Evolutionary conservation across 2,888 invertebrate genomes (phyloP).

Genomic region (Ennomos fuscantarius): DNA sequence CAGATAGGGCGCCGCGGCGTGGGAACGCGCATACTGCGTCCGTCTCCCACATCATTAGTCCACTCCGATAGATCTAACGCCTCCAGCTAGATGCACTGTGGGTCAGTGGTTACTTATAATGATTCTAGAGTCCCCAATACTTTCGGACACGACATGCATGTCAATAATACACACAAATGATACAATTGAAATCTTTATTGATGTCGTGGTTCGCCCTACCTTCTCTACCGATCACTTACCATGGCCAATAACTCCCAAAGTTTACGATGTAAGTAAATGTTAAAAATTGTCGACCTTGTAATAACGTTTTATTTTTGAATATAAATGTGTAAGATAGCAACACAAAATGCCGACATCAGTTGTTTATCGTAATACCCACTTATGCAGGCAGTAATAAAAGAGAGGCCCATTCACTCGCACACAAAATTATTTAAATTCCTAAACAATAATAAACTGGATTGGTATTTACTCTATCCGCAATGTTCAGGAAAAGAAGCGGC

Average conservation of each 20-base stretch:
- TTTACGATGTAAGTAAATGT: too few relatives aligned
- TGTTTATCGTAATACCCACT: too few relatives aligned
- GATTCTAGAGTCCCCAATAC: background rate
- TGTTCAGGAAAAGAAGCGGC: constrained; percentile 43
- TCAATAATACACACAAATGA: too few relatives aligned
- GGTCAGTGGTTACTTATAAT: constrained; percentile 4
- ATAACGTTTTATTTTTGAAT: too few relatives aligned
- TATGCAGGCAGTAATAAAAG: background rate
- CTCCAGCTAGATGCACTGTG: constrained; percentile 14
- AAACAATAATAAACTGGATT: constrained; percentile 29
- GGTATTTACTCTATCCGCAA: constrained; percentile 43
- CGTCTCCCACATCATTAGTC: constrained; percentile 27
- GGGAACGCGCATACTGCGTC: constrained; percentile 16
- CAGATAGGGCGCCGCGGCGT: constrained; percentile 18
- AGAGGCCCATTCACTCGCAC: constrained; percentile 10
- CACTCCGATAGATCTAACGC: constrained; percentile 15
- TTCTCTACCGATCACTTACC: too few relatives aligned
- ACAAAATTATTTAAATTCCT: constrained; percentile 19
- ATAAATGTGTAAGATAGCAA: too few relatives aligned
- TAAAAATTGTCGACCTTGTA: too few relatives aligned
- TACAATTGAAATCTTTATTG: too few relatives aligned
- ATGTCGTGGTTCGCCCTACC: too few relatives aligned
- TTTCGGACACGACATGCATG: too few relatives aligned
- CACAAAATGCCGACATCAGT: too few relatives aligned
- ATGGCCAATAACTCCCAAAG: too few relatives aligned